Evolutionary conservation across 2,888 invertebrate species (phyloP).

Genomic region (Adela reaumurella): DNA sequence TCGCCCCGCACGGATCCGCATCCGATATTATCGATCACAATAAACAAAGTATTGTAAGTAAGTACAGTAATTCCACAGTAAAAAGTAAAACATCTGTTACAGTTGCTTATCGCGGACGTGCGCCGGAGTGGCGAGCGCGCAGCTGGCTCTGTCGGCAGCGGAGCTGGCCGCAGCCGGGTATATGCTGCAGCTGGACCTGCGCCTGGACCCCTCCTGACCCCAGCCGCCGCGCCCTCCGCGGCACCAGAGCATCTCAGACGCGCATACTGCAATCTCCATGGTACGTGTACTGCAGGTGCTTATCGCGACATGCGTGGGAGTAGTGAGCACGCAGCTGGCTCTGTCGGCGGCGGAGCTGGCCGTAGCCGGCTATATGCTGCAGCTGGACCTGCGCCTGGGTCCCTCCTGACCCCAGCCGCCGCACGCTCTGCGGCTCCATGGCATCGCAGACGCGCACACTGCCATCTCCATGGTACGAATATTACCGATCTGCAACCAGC

Average conservation of each 20-base stretch:
- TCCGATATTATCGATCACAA: no score
- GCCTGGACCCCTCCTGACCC: constrained; percentile 37
- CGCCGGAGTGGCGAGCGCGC: constrained; percentile 45
- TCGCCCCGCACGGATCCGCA: no score
- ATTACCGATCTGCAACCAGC: no score
- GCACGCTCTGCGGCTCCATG: constrained; percentile 1
- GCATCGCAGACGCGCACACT: constrained; percentile 39
- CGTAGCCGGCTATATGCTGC: constrained; percentile 40
- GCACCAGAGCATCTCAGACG: constrained; percentile 26
- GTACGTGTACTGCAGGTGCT: constrained; percentile 32
- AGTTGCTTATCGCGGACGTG: constrained; percentile 43
- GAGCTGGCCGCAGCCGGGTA: constrained; percentile 43
- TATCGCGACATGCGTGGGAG: constrained; percentile 45
- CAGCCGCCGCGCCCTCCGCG: constrained; percentile 23
- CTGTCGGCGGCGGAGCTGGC: constrained; percentile 42
- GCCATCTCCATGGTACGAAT: constrained; percentile 48
- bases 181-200: constrained; percentile 39
- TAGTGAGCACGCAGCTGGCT: constrained; percentile 40
- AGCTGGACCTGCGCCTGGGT: constrained; percentile 38
- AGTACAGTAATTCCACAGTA: no score
- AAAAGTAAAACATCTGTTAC: no score
- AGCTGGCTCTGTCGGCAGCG: constrained; percentile 36
- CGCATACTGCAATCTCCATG: constrained; percentile 48
- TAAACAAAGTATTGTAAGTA: no score
- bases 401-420: constrained; percentile 39